Conservation (phyloP, 2,888 invertebrate species). For the Drosophila imparisetae region DNA sequence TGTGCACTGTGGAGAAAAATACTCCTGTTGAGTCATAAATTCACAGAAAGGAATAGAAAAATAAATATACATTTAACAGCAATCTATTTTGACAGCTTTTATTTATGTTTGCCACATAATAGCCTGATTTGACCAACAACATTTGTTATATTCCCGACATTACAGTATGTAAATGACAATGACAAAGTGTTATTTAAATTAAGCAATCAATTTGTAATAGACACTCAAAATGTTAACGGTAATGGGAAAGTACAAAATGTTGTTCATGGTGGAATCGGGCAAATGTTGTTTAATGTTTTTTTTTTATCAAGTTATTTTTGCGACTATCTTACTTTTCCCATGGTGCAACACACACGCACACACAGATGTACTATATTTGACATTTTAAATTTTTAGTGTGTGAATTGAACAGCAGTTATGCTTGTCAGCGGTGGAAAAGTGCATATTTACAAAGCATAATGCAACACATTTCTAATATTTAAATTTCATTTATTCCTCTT, state of each 20-base stretch:
- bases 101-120: background rate
- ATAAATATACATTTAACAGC: background rate
- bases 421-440: background rate
- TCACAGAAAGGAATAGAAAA: background rate
- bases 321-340: background rate
- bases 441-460: conserved; percentile 25
- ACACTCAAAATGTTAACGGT: background rate
- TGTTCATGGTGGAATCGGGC: background rate
- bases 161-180: background rate
- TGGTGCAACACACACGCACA: background rate
- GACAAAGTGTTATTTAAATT: background rate
- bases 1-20: background rate
- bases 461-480: conserved; percentile 16
- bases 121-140: background rate
- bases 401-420: conserved; percentile 17
- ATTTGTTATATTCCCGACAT: too few relatives aligned
- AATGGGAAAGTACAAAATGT: background rate
- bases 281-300: background rate
- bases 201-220: background rate
- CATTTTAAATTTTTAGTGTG: conserved; percentile 34
- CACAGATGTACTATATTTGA: conserved; percentile 13
- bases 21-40: background rate
- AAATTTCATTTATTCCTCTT: conserved; percentile 31
- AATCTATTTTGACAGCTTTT: background rate
- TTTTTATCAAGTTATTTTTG: background rate